Evolutionary conservation across 1,140 invertebrate species (phyloP).

Genomic region (Philotrypesis tridentata): DNA sequence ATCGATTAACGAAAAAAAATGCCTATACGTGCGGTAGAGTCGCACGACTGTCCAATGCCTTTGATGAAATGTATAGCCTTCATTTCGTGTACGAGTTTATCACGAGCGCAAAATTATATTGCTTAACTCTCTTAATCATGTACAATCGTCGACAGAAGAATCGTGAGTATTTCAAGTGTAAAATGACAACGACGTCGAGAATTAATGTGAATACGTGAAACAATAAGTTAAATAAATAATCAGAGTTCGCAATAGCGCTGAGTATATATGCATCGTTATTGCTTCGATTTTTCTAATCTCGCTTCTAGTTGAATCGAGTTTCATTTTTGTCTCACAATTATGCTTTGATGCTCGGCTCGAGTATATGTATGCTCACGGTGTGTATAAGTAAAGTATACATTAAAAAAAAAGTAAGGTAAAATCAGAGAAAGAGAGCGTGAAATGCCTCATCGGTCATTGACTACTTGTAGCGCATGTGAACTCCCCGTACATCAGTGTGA

Average conservation of each 20-base stretch:
- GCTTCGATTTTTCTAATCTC: conserved; percentile 33
- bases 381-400: background rate
- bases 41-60: conserved; percentile 60
- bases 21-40: conserved; percentile 57
- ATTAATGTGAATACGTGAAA: background rate
- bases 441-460: conserved; percentile 43
- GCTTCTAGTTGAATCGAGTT: background rate
- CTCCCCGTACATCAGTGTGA: conserved; percentile 45
- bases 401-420: conserved; percentile 18
- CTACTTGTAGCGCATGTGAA: conserved; percentile 38
- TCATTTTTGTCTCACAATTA: conserved; percentile 40
- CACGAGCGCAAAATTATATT: conserved; percentile 34
- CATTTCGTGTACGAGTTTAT: conserved; percentile 32
- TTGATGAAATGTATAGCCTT: conserved; percentile 43
- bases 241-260: background rate
- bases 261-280: conserved; percentile 22
- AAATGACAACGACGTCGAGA: background rate
- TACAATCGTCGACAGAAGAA: background rate
- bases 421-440: background rate
- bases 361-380: background rate
- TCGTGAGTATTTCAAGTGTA: conserved; percentile 29
- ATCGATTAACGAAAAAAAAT: conserved; percentile 62
- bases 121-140: conserved; percentile 19
- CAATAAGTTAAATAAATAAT: conserved; percentile 41
- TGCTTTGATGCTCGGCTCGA: conserved; percentile 48